These are phyloP conservation scores for Leptodirus hochenwartii DNA, from an alignment of 2,888 invertebrate species.

Conservation along the genomic window DNA sequence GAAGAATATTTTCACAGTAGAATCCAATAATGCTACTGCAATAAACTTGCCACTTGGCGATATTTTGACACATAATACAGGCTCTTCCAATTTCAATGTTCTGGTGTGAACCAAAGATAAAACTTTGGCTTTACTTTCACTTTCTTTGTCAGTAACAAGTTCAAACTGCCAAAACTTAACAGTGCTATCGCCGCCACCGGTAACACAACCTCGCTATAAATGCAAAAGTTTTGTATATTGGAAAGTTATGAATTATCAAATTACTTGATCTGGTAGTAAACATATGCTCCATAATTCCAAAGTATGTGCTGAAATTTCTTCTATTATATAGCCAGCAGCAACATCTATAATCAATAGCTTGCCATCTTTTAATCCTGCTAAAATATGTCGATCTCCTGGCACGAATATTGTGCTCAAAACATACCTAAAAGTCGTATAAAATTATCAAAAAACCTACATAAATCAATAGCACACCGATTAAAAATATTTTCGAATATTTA, in stretches of 20 bases:
- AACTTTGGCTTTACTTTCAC: conserved; percentile 45
- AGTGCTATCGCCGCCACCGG: conserved; percentile 76
- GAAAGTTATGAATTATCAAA: conserved; percentile 6
- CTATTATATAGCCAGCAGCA: conserved; percentile 60
- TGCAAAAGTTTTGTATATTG: conserved; percentile 7
- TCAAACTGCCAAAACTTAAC: conserved; percentile 93
- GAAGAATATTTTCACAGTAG: conserved; percentile 90
- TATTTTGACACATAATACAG: conserved; percentile 63
- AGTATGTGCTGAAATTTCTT: conserved; percentile 66
- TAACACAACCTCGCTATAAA: conserved; percentile 54
- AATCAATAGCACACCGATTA: too few species aligned
- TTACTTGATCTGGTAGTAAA: conserved; percentile 62
- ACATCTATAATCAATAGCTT: conserved; percentile 68
- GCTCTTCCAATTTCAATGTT: conserved; percentile 75
- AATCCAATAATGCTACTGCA: conserved; percentile 79
- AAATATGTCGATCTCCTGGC: conserved; percentile 77
- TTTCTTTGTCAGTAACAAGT: conserved; percentile 47
- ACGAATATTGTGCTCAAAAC: conserved; percentile 62
- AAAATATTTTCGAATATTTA: too few species aligned
- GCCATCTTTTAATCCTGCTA: conserved; percentile 77
- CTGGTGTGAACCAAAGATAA: conserved; percentile 61
- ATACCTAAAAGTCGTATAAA: conserved; percentile 29
- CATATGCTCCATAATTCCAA: conserved; percentile 58
- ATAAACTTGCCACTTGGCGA: conserved; percentile 76
- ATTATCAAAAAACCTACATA: too few species aligned